Conservation (phyloP, 2,113 vertebrate species). For the Gasterosteus aculeatus region DNA sequence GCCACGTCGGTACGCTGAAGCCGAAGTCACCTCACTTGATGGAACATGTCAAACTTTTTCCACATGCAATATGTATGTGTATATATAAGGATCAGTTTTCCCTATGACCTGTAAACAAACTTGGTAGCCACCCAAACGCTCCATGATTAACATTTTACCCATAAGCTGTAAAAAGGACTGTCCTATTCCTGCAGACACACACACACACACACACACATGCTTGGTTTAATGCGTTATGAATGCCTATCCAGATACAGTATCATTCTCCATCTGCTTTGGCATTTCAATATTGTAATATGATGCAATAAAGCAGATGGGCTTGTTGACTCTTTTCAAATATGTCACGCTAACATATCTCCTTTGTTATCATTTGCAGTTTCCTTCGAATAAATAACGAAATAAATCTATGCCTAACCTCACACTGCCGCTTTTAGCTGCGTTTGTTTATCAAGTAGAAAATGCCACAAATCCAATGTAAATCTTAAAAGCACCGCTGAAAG, state of each 20-base stretch:
- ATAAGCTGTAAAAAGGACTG: not conserved
- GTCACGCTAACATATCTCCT: not conserved
- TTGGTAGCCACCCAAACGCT: not conserved
- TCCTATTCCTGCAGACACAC: not conserved
- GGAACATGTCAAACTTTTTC: not conserved
- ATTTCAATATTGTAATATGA: not conserved
- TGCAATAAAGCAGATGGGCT: not conserved
- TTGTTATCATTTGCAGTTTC: not conserved
- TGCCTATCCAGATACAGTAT: not conserved
- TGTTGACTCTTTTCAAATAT: slow-evolving; percentile 9
- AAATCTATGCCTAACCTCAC: not conserved
- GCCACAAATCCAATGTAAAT: not conserved
- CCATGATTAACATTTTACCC: not conserved
- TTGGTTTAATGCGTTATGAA: not conserved
- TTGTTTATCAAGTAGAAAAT: not conserved
- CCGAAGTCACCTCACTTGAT: not conserved
- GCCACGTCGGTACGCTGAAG: not conserved
- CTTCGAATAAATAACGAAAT: not conserved
- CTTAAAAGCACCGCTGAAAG: not conserved
- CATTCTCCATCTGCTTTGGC: slow-evolving; percentile 2
- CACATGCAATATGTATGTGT: too few species aligned
- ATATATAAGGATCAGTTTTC: not conserved
- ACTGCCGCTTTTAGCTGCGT: not conserved
- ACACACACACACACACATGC: not conserved
- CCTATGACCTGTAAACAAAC: not conserved